These are phyloP conservation scores for Syrphus vitripennis DNA, from an alignment of 2,888 invertebrate species.

Conservation along the genomic window DNA sequence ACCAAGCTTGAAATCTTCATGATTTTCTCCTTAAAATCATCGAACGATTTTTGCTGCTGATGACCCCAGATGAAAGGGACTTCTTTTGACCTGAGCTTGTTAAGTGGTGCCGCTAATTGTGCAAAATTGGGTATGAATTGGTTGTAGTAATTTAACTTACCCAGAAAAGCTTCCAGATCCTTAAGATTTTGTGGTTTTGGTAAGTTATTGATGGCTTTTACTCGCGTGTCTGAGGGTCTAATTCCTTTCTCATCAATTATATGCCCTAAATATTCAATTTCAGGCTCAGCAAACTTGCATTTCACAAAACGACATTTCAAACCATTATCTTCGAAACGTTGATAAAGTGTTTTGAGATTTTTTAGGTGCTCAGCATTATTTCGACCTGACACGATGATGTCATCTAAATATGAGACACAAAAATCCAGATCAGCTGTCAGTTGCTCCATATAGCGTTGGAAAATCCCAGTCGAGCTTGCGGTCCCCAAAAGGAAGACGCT, in stretches of 20 bases:
- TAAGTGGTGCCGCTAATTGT: slow-evolving; percentile 68
- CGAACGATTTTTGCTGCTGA: too few species aligned
- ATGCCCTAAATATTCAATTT: slow-evolving; percentile 73
- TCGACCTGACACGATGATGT: slow-evolving; percentile 71
- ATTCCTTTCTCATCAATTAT: slow-evolving; percentile 71
- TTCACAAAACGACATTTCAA: slow-evolving; percentile 64
- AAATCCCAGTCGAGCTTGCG: neutral
- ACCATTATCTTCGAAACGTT: slow-evolving; percentile 22
- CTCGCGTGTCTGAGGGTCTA: slow-evolving; percentile 67
- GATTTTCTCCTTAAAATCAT: neutral
- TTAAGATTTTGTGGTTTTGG: too few species aligned
- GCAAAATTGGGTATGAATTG: slow-evolving; percentile 10
- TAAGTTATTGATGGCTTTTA: slow-evolving; percentile 70
- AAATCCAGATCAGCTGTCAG: slow-evolving; percentile 18
- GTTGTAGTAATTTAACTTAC: slow-evolving; percentile 66
- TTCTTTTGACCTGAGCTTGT: slow-evolving; percentile 63
- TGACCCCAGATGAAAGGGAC: neutral
- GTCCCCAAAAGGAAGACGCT: neutral
- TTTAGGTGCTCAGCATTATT: slow-evolving; percentile 34
- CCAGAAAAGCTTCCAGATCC: slow-evolving; percentile 73
- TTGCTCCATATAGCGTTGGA: slow-evolving; percentile 34
- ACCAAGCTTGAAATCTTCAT: slow-evolving; percentile 18
- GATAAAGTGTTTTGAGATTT: slow-evolving; percentile 29
- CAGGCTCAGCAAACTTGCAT: slow-evolving; percentile 71
- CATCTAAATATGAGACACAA: slow-evolving; percentile 71